Evolutionary conservation across 2,888 invertebrate genomes (phyloP).

Genomic region (Pycnomerus fuliginosus): DNA sequence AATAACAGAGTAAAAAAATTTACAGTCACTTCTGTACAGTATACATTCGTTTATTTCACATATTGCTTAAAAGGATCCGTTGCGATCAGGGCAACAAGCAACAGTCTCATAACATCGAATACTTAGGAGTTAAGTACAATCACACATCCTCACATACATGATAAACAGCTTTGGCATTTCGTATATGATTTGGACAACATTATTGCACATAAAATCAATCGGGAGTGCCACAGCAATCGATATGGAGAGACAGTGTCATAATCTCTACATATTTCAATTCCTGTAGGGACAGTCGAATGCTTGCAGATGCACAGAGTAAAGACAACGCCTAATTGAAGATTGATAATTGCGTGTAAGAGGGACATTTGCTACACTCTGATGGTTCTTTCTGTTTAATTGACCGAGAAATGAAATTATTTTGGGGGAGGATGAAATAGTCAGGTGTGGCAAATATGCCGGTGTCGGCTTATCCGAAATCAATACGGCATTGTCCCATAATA

Average conservation of each 20-base stretch:
- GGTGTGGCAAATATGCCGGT: slow-evolving; percentile 13
- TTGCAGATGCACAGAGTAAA: slow-evolving; percentile 45
- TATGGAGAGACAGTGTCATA: slow-evolving; percentile 24
- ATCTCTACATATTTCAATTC: slow-evolving; percentile 20
- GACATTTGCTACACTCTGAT: slow-evolving; percentile 5
- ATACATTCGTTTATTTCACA: slow-evolving; percentile 51
- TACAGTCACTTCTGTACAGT: slow-evolving; percentile 36
- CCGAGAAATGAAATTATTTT: background rate
- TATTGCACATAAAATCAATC: slow-evolving; percentile 18
- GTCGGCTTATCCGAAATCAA: slow-evolving; percentile 15
- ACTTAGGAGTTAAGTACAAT: slow-evolving; percentile 43
- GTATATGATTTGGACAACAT: slow-evolving; percentile 22
- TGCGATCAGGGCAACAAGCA: slow-evolving; percentile 47
- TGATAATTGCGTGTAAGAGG: slow-evolving; percentile 7
- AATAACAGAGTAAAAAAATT: slow-evolving; percentile 16
- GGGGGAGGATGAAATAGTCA: too few relatives aligned
- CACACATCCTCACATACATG: slow-evolving; percentile 38
- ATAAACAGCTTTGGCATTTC: slow-evolving; percentile 30
- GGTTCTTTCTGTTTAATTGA: slow-evolving; percentile 1
- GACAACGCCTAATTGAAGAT: slow-evolving; percentile 32
- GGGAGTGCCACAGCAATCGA: slow-evolving; percentile 31
- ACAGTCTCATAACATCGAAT: slow-evolving; percentile 54
- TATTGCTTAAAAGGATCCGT: slow-evolving; percentile 45
- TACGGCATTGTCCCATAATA: slow-evolving; percentile 22
- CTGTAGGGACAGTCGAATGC: slow-evolving; percentile 47